Conservation (phyloP, 2,113 vertebrate species). For the Oceanodroma tethys region DNA sequence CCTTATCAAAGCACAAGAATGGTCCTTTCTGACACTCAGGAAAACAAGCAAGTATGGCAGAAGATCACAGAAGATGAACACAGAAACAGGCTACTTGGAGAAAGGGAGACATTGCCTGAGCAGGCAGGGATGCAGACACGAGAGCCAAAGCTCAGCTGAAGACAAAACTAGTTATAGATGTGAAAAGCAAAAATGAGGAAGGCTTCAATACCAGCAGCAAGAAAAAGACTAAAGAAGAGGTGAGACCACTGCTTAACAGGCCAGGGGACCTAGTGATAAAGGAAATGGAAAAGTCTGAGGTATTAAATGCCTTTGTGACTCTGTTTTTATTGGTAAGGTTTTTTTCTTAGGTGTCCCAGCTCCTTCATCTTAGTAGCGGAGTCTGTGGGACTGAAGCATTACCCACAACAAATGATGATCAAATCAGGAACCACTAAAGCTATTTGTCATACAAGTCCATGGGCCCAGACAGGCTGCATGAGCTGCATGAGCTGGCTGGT, state of each 20-base stretch:
- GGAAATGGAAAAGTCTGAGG: background rate
- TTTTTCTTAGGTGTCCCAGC: background rate
- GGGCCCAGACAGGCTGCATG: background rate
- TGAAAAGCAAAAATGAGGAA: background rate
- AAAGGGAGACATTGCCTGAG: background rate
- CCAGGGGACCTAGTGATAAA: background rate
- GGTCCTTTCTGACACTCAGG: background rate
- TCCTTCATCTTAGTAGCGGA: background rate
- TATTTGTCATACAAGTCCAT: background rate
- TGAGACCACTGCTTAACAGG: background rate
- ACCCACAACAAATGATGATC: background rate
- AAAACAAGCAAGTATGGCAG: background rate
- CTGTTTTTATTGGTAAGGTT: background rate
- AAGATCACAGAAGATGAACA: background rate
- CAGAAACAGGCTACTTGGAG: background rate
- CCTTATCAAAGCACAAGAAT: background rate
- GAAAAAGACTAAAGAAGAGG: background rate
- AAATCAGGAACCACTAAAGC: background rate
- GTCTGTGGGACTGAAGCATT: background rate
- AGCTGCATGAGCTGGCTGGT: background rate
- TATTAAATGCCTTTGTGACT: background rate
- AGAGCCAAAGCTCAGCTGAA: background rate
- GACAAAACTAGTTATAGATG: background rate
- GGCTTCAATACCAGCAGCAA: background rate
- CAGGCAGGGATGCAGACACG: background rate